Base-by-base conservation (phyloP, 2,113 vertebrate genomes). In the Brevimyrus niger region DNA sequence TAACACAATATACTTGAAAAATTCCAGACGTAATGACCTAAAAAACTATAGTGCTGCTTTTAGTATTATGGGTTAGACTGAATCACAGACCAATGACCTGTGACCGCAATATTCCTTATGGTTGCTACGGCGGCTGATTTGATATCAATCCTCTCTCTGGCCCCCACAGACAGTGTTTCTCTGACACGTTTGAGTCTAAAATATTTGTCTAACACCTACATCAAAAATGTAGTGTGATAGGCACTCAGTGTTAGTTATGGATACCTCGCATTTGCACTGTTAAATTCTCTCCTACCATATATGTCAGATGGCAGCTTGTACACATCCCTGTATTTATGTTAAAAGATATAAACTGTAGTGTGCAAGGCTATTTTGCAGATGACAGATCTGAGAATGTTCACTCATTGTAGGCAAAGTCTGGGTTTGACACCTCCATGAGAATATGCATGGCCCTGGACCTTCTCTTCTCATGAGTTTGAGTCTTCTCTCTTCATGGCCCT, bases 71-170 rank as follows among this genome's bases (percentile, higher is more conserved):
- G 85, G 46, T 27, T 87, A 48, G 27, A 86, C 23, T 73, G 89
- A 89, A 89, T 89, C n/a, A 87, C n/a, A 80, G 65, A 44, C 46
- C 85, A 80, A 87, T 90, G 61, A 53, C 48, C 44, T 87, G 47
- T 76, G 48, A 76, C 85, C 51, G 48, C 47, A 53, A 73, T 42
- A 76, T 87, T 42, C 89, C 89, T 89, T 76, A 89, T 73, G 84
- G 89, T 42, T 89, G 84, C 44, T 51, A 73, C 73, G 21, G 21
- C 47, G 55, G 58, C 47, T 48, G 27, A 90, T 73, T 90, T 87
- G 17, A 87, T 90, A 73, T 42, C 35, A 90, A 87, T 76, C 46
- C 27, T 80, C 42, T 38, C 38, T 42, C 21, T 31, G 55, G 2
- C 11, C 85, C 85, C 50, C n/a, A 27, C 23, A 53, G 50, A 38